These are phyloP conservation scores for Drosophila suzukii DNA, from an alignment of 1,140 invertebrate genomes.

Conservation along the genomic window DNA sequence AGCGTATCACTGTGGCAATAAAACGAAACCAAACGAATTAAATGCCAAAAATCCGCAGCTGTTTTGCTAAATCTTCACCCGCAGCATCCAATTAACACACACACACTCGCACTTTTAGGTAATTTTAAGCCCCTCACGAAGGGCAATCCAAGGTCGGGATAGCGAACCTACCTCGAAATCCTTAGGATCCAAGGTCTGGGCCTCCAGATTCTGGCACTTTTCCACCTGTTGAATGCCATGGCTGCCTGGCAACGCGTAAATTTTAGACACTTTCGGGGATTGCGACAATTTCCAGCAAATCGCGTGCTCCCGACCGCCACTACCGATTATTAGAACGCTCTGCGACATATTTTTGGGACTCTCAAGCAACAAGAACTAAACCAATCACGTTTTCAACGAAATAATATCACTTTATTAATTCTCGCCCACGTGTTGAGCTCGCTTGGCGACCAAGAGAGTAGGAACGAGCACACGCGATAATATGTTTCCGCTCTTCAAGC, in stretches of 20 bases:
- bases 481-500: slow-evolving; percentile 13
- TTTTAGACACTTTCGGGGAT: slow-evolving; percentile 89
- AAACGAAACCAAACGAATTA: slow-evolving; percentile 10
- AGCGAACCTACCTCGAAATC: slow-evolving; percentile 88
- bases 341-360: slow-evolving; percentile 60
- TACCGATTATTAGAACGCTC: slow-evolving; percentile 93
- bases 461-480: slow-evolving; percentile 13
- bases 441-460: slow-evolving; percentile 5
- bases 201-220: slow-evolving; percentile 87
- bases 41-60: slow-evolving; percentile 12
- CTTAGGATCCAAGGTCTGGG: slow-evolving; percentile 87
- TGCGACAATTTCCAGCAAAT: slow-evolving; percentile 96
- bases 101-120: slow-evolving; percentile 6
- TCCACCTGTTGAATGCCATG: slow-evolving; percentile 89
- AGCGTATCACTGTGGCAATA: slow-evolving; percentile 13
- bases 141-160: slow-evolving; percentile 59
- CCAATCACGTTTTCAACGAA: slow-evolving; percentile 55
- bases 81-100: slow-evolving; percentile 15
- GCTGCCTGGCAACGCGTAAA: slow-evolving; percentile 96
- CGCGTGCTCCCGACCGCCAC: slow-evolving; percentile 98
- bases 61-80: slow-evolving; percentile 10
- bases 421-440: slow-evolving; percentile 62
- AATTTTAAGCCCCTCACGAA: slow-evolving; percentile 42
- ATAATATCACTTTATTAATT: slow-evolving; percentile 23
- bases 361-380: slow-evolving; percentile 22